phyloP scores from a whole-genome alignment of 2,888 invertebrate species.

The Diploptera punctata region DNA sequence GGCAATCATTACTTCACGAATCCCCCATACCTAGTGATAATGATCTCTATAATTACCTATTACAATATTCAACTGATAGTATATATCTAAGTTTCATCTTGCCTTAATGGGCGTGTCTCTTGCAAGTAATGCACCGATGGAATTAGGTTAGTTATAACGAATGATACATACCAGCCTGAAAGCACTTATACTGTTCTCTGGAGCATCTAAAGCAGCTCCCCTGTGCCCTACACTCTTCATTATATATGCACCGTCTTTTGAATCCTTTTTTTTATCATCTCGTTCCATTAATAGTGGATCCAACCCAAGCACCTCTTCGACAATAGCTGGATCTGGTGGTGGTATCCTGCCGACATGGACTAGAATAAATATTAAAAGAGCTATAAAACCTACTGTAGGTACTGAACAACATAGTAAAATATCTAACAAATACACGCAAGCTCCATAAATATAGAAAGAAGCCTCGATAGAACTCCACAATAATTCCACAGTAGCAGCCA shows the following conservation, averaged over 20 bases:
- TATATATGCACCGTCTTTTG: constrained; percentile 47
- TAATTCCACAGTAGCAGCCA: constrained; percentile 27
- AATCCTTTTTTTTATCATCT: constrained; percentile 40
- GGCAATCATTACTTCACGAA: no score
- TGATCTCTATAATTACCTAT: no score
- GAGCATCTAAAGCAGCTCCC: constrained; percentile 77
- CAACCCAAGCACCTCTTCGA: constrained; percentile 51
- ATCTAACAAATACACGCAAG: constrained; percentile 36
- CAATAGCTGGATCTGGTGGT: constrained; percentile 47
- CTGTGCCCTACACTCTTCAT: constrained; percentile 75
- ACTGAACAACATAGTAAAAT: constrained; percentile 36
- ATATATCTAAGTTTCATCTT: no score
- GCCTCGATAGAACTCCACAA: constrained; percentile 37
- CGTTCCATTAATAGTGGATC: constrained; percentile 49
- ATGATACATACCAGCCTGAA: constrained; percentile 69
- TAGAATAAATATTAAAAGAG: constrained; percentile 44
- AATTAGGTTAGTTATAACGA: no score
- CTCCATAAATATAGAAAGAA: constrained; percentile 41
- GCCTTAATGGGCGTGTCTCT: no score
- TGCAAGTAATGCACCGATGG: no score
- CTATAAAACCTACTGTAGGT: constrained; percentile 32
- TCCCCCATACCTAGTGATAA: no score
- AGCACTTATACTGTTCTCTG: constrained; percentile 79
- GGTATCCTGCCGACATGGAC: constrained; percentile 49
- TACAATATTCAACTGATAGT: no score